Conservation (phyloP, 2,888 invertebrate species). For the Brachypalpus laphriformis region DNA sequence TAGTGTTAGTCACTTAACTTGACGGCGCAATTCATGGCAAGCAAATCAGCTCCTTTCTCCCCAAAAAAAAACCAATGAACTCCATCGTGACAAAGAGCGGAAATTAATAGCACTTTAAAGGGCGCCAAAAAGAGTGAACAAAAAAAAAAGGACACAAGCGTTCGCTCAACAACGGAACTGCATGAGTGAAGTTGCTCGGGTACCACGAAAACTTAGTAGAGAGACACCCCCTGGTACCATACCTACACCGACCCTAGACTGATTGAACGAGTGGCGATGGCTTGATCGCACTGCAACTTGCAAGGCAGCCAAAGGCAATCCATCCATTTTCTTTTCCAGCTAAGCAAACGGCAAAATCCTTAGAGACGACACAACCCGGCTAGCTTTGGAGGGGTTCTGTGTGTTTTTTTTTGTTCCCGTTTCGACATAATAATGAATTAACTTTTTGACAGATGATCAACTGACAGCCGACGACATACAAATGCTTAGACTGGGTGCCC, state of each 20-base stretch:
- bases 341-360: constrained; percentile 12
- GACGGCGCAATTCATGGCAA: constrained; percentile 47
- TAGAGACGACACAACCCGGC: constrained; percentile 23
- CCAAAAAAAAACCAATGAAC: constrained; percentile 23
- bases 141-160: not conserved
- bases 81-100: constrained; percentile 58
- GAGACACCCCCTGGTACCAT: not conserved
- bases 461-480: constrained; percentile 50
- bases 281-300: constrained; percentile 7
- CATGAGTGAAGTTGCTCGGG: constrained; percentile 39
- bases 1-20: constrained; percentile 65
- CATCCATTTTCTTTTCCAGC: constrained; percentile 44
- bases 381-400: not conserved
- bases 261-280: constrained; percentile 39
- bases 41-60: not conserved
- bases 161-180: constrained; percentile 40
- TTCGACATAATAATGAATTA: constrained; percentile 72
- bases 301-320: constrained; percentile 22
- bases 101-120: constrained; percentile 71
- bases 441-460: constrained; percentile 72
- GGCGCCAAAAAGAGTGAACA: not conserved
- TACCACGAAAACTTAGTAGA: constrained; percentile 31
- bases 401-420: not conserved
- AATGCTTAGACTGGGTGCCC: constrained; percentile 37
- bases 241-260: not conserved